phyloP scores from a whole-genome alignment of 2,113 vertebrate species.

The Xiphophorus hellerii region DNA sequence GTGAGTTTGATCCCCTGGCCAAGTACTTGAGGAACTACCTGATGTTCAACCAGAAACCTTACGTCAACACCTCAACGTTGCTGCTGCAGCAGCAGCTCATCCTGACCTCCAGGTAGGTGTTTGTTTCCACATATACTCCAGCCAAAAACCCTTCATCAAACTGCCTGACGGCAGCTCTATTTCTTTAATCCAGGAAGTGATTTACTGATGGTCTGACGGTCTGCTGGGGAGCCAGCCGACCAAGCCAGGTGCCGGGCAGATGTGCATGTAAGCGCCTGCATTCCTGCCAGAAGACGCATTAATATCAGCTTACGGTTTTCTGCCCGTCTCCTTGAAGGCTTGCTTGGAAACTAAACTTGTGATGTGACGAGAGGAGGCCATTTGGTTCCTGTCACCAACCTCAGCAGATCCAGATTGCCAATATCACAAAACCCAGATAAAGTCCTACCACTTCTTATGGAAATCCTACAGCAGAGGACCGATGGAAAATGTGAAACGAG shows the following conservation, averaged over 20 bases:
- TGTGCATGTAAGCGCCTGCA: conserved; percentile 49
- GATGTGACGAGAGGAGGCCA: conserved; percentile 49
- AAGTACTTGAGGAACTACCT: background rate
- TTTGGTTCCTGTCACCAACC: conserved; percentile 42
- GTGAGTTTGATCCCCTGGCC: background rate
- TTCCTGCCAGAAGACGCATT: conserved; percentile 41
- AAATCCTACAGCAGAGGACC: conserved; percentile 13
- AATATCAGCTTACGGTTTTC: conserved; percentile 49
- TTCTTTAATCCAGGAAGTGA: conserved; percentile 61
- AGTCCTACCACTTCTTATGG: conserved; percentile 19
- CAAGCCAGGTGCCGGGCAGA: conserved; percentile 72
- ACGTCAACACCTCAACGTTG: conserved; percentile 41
- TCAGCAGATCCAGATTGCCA: conserved; percentile 40
- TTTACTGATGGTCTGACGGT: conserved; percentile 53
- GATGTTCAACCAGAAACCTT: conserved; percentile 32
- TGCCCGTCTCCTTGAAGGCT: conserved; percentile 6
- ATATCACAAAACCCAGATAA: conserved; percentile 20
- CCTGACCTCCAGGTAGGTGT: conserved; percentile 29
- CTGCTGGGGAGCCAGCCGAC: background rate
- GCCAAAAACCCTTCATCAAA: conserved; percentile 32
- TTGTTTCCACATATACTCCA: conserved; percentile 34
- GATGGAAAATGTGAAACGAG: conserved; percentile 44
- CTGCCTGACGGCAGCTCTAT: conserved; percentile 52
- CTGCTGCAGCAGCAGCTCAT: conserved; percentile 3
- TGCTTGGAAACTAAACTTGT: conserved; percentile 47